Conservation (phyloP, 2,888 invertebrate species). For the Acronicta leporina region DNA sequence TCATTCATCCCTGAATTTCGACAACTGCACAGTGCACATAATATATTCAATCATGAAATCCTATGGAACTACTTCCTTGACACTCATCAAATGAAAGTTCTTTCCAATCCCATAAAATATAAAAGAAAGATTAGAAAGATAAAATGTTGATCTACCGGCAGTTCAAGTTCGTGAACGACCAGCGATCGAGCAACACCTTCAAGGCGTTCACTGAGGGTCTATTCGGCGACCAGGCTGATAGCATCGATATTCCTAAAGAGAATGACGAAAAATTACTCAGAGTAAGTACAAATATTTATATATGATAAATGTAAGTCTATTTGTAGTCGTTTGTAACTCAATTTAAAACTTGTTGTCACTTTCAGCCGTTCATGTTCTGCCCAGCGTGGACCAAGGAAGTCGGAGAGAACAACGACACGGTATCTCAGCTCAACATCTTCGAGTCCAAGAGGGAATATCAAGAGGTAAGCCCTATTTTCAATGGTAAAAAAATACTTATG, state of each 20-base stretch:
- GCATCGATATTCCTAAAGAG: slow-evolving; percentile 71
- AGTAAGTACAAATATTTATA: slow-evolving; percentile 58
- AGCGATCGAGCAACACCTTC: slow-evolving; percentile 90
- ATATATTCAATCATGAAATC: too few relatives aligned
- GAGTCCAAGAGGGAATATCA: slow-evolving; percentile 79
- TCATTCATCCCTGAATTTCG: too few relatives aligned
- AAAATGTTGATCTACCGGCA: slow-evolving; percentile 61
- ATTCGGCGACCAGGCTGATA: slow-evolving; percentile 87
- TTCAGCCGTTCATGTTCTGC: slow-evolving; percentile 91
- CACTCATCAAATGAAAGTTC: too few relatives aligned
- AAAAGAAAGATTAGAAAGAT: background rate
- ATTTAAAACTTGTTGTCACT: slow-evolving; percentile 19
- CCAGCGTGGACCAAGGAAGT: slow-evolving; percentile 88
- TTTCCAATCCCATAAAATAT: too few relatives aligned
- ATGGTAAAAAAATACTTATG: too few relatives aligned
- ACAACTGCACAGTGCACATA: too few relatives aligned
- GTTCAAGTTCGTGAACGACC: slow-evolving; percentile 90
- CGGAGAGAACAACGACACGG: slow-evolving; percentile 78
- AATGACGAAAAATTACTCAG: slow-evolving; percentile 81
- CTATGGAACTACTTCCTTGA: too few relatives aligned
- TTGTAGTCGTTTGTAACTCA: too few relatives aligned
- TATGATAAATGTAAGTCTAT: background rate
- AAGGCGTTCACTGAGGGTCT: slow-evolving; percentile 91
- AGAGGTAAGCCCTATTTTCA: slow-evolving; percentile 67
- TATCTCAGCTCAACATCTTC: slow-evolving; percentile 75